Conservation (phyloP, 2,113 vertebrate species). For the Colinus virginianus region DNA sequence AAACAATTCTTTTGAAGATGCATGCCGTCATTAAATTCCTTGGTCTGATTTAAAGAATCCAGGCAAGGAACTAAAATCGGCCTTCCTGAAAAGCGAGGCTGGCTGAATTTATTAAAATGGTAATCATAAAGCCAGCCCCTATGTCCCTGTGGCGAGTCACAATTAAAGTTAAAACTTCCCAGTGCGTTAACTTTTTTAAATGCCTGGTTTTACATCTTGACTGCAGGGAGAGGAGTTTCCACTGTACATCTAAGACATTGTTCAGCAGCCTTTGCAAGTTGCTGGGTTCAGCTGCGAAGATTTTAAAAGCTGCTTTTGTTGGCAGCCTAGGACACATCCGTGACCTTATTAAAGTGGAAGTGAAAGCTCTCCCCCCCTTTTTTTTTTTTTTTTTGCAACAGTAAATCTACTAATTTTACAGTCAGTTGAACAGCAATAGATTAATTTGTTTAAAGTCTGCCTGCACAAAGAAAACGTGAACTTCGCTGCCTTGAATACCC, state of each 20-base stretch:
- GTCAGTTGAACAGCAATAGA: slow-evolving; percentile 94
- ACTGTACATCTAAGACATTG: slow-evolving; percentile 68
- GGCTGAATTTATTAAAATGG: slow-evolving; percentile 51
- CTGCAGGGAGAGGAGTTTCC: slow-evolving; percentile 54
- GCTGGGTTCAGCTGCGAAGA: slow-evolving; percentile 74
- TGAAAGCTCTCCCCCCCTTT: slow-evolving; percentile 68
- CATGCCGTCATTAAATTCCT: background rate
- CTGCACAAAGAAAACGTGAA: slow-evolving; percentile 87
- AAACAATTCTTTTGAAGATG: slow-evolving; percentile 18
- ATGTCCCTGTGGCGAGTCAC: background rate
- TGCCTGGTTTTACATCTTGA: slow-evolving; percentile 57
- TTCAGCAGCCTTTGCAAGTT: slow-evolving; percentile 68
- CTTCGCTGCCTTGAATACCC: slow-evolving; percentile 86
- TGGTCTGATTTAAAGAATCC: slow-evolving; percentile 37
- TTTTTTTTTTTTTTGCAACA: slow-evolving; percentile 81
- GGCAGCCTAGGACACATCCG: slow-evolving; percentile 73
- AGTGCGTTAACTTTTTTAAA: slow-evolving; percentile 43
- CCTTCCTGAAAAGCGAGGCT: slow-evolving; percentile 41
- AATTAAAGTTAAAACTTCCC: slow-evolving; percentile 66
- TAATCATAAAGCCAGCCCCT: slow-evolving; percentile 21
- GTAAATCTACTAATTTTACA: slow-evolving; percentile 94
- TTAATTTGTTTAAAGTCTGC: slow-evolving; percentile 91
- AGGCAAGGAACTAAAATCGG: slow-evolving; percentile 22
- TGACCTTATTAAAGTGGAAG: slow-evolving; percentile 79
- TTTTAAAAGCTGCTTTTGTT: slow-evolving; percentile 82